These are phyloP conservation scores for Sinodicranocentrus sp. DNA, from an alignment of 2,888 invertebrate genomes.

Conservation along the genomic window DNA sequence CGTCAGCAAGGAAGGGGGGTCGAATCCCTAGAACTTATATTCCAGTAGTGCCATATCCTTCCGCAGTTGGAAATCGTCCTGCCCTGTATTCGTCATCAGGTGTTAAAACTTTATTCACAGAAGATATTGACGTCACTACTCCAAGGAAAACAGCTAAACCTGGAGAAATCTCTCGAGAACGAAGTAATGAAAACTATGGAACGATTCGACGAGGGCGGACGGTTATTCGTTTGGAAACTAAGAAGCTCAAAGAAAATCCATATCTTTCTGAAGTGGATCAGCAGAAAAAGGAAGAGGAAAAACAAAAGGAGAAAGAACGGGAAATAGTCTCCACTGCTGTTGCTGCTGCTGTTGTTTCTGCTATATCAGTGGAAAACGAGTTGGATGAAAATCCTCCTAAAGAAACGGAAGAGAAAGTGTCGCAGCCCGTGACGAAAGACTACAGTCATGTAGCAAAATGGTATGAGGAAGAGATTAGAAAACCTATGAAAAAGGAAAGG, in stretches of 20 bases:
- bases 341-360: too few relatives aligned
- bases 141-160: conserved; percentile 77
- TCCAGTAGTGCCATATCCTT: conserved; percentile 58
- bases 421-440: conserved; percentile 4
- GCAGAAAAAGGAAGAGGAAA: conserved; percentile 32
- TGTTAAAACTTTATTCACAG: conserved; percentile 80
- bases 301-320: conserved; percentile 1
- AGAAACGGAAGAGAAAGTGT: neutral
- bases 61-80: conserved; percentile 47
- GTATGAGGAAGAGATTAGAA: conserved; percentile 70
- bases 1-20: conserved; percentile 33
- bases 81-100: conserved; percentile 79
- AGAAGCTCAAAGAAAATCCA: conserved; percentile 75
- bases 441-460: conserved; percentile 77
- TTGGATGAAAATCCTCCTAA: too few relatives aligned
- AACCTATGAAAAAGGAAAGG: conserved; percentile 81
- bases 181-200: conserved; percentile 80
- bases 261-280: conserved; percentile 55
- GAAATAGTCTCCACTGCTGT: neutral
- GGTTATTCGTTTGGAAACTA: conserved; percentile 86
- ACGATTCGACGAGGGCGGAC: conserved; percentile 86
- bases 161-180: conserved; percentile 69
- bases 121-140: conserved; percentile 90
- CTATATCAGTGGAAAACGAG: too few relatives aligned
- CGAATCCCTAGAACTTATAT: conserved; percentile 63